phyloP scores from a whole-genome alignment of 1,140 invertebrate species.

The Caenorhabditis brenneri region DNA sequence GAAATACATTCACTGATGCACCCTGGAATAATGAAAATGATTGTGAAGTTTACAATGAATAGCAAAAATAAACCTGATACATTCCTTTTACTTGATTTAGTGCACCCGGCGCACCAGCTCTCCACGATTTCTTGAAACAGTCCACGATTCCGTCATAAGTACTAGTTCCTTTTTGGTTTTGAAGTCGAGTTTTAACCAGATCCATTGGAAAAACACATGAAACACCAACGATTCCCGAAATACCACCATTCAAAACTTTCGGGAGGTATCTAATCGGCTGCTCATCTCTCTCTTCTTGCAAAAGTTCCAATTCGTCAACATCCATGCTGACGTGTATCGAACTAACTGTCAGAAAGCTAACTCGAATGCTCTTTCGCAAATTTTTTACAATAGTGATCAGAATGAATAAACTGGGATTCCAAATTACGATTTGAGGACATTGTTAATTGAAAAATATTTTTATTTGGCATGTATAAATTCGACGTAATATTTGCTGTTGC shows the following conservation, averaged over 20 bases:
- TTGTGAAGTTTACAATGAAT: neutral
- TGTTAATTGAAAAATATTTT: neutral
- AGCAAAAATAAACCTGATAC: constrained; percentile 56
- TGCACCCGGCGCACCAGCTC: constrained; percentile 56
- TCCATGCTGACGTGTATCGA: constrained; percentile 38
- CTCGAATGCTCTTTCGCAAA: too few relatives aligned
- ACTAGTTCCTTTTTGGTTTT: constrained; percentile 79
- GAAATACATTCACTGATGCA: constrained; percentile 89
- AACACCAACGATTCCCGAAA: constrained; percentile 97
- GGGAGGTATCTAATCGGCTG: neutral
- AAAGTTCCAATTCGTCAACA: constrained; percentile 35
- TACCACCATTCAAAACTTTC: constrained; percentile 77
- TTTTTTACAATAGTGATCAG: too few relatives aligned
- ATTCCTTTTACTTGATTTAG: constrained; percentile 60
- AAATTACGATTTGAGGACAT: too few relatives aligned
- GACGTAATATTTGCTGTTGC: too few relatives aligned
- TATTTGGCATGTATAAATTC: neutral
- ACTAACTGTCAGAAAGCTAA: too few relatives aligned
- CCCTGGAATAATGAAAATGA: constrained; percentile 44
- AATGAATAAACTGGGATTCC: too few relatives aligned
- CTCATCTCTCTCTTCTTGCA: neutral
- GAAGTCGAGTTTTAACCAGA: constrained; percentile 77
- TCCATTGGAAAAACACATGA: constrained; percentile 97
- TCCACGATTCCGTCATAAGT: constrained; percentile 85
- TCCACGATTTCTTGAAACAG: constrained; percentile 67